Base-by-base conservation (phyloP, 2,888 invertebrate species). In the Parasteatoda lunata region DNA sequence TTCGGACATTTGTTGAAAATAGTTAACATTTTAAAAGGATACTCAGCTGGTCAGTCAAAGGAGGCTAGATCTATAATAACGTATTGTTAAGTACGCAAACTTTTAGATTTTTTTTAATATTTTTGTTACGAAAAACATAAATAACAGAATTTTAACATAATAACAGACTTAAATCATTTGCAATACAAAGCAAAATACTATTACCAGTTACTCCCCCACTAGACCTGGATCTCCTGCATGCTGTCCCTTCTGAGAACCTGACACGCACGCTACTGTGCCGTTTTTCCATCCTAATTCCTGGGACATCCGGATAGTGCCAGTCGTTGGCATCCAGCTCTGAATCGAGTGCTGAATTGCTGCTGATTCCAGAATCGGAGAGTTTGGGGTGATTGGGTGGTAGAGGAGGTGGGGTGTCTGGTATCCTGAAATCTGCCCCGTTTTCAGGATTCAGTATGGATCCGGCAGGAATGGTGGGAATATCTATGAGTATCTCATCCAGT, bases 241-340 rank as follows among this genome's bases (percentile, higher is more conserved):
- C 64, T 5, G 66, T 76, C 13, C 73, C 47, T 4, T 78, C 78
- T 5, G 77, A 72, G 71, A 88, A 88, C 11, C 88, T 65, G 15
- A 88, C 88, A 54, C 88, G 30, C 11, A 73, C 83, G 15, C 69
- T 71, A 30, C 59, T 78, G 79, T 75, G 64, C 8, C 78, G 66
- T 8, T 72, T 71, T 30, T 64, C 54, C 49, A 71, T 11, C 48
- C 70, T 48, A 13, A 71, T 69, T 51, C 69, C 69, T 8, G 68
- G 81, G 9, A 81, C 65, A 30, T 88, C 88, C 71, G 88, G 88
- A 45, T 83, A 83, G 75, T 83, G 78, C 88, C 88, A 88, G 72
- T 84, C 84, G n/a, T 45, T 64, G 59, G 71, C 48, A 48, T 87
- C 87, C 15, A 76, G 77, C n/a, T 88, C 88, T 3, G 88, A 83